Evolutionary conservation across 2,888 invertebrate species (phyloP).

Genomic region (Urechis unicinctus): DNA sequence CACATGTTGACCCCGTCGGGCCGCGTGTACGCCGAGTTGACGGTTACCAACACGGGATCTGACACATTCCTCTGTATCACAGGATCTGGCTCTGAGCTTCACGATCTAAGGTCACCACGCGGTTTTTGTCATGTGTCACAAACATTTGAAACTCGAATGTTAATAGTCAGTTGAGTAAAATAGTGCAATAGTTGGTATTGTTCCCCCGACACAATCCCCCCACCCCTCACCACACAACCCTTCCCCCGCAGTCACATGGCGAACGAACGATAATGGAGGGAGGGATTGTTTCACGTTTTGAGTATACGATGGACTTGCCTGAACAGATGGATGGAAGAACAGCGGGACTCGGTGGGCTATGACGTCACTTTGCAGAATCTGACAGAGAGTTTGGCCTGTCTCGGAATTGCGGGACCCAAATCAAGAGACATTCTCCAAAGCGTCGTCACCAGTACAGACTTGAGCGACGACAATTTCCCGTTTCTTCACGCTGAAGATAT

Average conservation of each 20-base stretch:
- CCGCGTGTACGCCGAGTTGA: slow-evolving; percentile 49
- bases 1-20: slow-evolving; percentile 50
- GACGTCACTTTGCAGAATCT: slow-evolving; percentile 38
- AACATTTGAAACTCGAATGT: no score
- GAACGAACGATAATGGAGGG: no score
- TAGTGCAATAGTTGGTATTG: no score
- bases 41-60: slow-evolving; percentile 41
- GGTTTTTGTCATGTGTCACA: not conserved
- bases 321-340: slow-evolving; percentile 42
- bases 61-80: slow-evolving; percentile 49
- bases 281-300: no score
- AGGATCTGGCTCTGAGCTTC: slow-evolving; percentile 50
- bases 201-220: no score
- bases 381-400: slow-evolving; percentile 39
- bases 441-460: slow-evolving; percentile 36
- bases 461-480: slow-evolving; percentile 42
- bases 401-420: slow-evolving; percentile 47
- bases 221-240: no score
- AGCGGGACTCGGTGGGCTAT: slow-evolving; percentile 22
- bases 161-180: no score
- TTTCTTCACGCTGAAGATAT: slow-evolving; percentile 40
- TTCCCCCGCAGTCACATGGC: no score
- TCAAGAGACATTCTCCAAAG: slow-evolving; percentile 38
- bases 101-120: slow-evolving; percentile 44
- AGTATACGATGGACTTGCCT: not conserved